Base-by-base conservation (phyloP, 2,888 invertebrate genomes). In the Eledona agricola region DNA sequence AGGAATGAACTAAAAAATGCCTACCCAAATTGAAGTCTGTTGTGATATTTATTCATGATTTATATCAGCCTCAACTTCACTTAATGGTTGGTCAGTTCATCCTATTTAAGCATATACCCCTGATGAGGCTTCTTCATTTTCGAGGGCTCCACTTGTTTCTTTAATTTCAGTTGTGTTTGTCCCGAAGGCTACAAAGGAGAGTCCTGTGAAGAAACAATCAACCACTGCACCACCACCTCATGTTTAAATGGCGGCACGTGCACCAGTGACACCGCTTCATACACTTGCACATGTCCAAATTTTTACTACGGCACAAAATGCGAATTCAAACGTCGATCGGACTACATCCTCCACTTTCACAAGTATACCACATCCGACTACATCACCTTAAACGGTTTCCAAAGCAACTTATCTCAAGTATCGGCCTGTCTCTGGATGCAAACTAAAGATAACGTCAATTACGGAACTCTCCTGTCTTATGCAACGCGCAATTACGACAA, bases 381-480 rank as follows among this genome's bases (percentile, higher is more conserved):
- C 62, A 79, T 83, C 1, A 73, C 78, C 58, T 60, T 82, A 23
- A 72, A 76, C 16, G 81, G 81, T 1, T 79, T 81, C 1, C 60
- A 63, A 1, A 68, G 73, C 9, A 75, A 79, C 67, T 64, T 84
- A 9, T 69, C 69, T 1, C 76, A 83, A 76, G 74, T 85, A 7
- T 81, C 84, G 1, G 77, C 82, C 20, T 84, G 86, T 60, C 75
- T 85, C 28, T 88, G 87, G 88, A 77, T 88, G 66, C 79, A 80
- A 64, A 83, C 85, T 1, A 67, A 72, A 12, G 86, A 87, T 64
- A 79, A 72, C 5, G 78, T 80, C 28, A 87, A 87, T 70, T 87
- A 86, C 63, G 88, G 87, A 5, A 86, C 87, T 0, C 78, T 86
- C 3, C 72, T 88, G 17, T 87, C 87, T 0, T 87, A 87, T 63